These are phyloP conservation scores for Galbula dea DNA, from an alignment of 2,113 vertebrate species.

Conservation along the genomic window DNA sequence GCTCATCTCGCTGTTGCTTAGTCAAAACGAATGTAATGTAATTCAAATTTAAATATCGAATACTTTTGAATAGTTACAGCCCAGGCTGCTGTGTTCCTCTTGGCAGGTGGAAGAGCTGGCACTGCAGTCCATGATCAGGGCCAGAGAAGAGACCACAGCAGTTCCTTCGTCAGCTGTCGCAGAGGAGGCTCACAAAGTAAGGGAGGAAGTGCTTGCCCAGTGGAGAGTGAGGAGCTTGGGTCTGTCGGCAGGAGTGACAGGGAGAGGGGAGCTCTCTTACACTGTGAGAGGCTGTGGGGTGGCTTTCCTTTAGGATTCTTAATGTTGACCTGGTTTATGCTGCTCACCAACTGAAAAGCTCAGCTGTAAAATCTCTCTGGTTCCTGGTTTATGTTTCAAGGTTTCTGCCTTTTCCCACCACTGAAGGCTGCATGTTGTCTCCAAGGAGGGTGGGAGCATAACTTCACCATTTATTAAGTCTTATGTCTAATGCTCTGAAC, in stretches of 20 bases:
- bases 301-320: not conserved
- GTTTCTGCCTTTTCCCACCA: not conserved
- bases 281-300: fast-evolving
- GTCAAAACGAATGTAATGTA: not conserved
- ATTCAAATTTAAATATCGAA: not conserved
- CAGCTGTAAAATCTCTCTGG: not conserved
- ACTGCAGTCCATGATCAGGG: slow-evolving; percentile 75
- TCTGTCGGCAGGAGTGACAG: too few relatives aligned
- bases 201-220: not conserved
- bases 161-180: not conserved
- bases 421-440: not conserved
- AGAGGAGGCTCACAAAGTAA: slow-evolving; percentile 54
- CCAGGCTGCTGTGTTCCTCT: not conserved
- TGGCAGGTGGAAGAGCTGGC: slow-evolving; percentile 79
- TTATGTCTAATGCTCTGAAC: fast-evolving
- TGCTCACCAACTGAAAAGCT: not conserved
- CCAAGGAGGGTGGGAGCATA: fast-evolving
- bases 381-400: not conserved
- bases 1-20: not conserved
- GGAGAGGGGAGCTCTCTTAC: fast-evolving
- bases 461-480: fast-evolving
- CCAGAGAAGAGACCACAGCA: not conserved
- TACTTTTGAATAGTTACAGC: too few relatives aligned
- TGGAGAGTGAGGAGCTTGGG: not conserved
- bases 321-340: fast-evolving